A percentile compares a stretch with the other conserved stretches of the same genome.
Evolutionary conservation across 2,113 vertebrate genomes (phyloP).

Genomic region (Gasterosteus nipponicus): DNA sequence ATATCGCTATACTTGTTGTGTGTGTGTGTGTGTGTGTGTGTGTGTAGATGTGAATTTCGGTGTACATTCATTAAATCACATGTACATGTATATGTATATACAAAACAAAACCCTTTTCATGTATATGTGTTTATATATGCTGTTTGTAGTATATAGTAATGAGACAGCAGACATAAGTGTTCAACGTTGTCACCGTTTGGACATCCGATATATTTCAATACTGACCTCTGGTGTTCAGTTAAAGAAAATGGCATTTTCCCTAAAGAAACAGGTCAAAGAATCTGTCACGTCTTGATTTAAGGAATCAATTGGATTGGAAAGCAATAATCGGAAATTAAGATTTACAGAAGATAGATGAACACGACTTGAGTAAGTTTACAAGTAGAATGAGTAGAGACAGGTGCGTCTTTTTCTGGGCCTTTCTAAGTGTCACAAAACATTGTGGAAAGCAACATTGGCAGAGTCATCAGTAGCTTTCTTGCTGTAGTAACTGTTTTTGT

Average conservation of each 20-base stretch:
- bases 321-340: not conserved
- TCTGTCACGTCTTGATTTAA: not conserved
- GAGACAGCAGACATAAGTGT: not conserved
- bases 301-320: not conserved
- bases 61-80: too few species aligned
- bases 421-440: not conserved
- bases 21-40: conserved; percentile 5
- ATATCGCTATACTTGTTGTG: not conserved
- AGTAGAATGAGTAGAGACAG: not conserved
- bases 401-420: not conserved
- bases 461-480: not conserved
- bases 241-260: conserved; percentile 10
- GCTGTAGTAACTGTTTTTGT: too few species aligned
- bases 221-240: conserved; percentile 43
- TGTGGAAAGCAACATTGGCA: not conserved
- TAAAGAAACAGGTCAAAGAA: not conserved
- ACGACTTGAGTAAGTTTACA: not conserved
- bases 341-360: not conserved
- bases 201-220: conserved; percentile 1
- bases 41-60: not conserved
- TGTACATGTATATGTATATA: too few species aligned
- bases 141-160: not conserved
- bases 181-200: not conserved
- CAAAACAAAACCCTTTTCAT: too few species aligned
- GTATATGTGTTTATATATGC: too few species aligned